Percentiles rank a stretch among this genome's conserved stretches.
Conservation (phyloP, 2,888 invertebrate genomes). For the Lycophotia porphyrea region DNA sequence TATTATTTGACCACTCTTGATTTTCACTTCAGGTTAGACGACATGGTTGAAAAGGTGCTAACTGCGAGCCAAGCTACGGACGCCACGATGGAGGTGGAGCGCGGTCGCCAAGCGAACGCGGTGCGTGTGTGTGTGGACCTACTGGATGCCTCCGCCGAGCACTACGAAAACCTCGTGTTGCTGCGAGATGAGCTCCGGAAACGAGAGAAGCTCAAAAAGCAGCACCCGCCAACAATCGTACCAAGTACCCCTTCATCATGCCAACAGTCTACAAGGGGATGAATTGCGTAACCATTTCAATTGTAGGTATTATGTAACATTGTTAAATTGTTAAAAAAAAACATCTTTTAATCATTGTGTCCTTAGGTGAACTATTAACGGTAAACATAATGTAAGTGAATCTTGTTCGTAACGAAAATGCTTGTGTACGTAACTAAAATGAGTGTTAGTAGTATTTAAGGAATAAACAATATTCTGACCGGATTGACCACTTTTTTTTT, state of each 20-base stretch:
- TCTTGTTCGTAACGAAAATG: constrained; percentile 31
- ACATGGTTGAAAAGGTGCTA: constrained; percentile 83
- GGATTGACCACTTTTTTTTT: too few relatives aligned
- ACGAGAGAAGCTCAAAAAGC: constrained; percentile 68
- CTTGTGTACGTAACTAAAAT: constrained; percentile 14
- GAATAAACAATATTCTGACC: constrained; percentile 37
- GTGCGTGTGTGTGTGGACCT: constrained; percentile 79
- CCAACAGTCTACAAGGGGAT: neutral
- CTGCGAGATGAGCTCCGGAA: constrained; percentile 80
- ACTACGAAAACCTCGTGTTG: constrained; percentile 83
- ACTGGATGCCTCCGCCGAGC: constrained; percentile 81
- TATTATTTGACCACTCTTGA: neutral
- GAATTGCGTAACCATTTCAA: neutral
- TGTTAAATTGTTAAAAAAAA: neutral
- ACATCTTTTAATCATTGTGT: neutral
- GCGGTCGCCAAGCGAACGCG: constrained; percentile 77
- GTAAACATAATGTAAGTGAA: neutral
- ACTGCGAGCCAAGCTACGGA: constrained; percentile 80
- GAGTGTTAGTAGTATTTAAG: constrained; percentile 1
- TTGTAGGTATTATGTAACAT: constrained; percentile 1
- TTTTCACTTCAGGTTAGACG: constrained; percentile 73
- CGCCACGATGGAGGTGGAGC: constrained; percentile 77
- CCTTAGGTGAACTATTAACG: neutral
- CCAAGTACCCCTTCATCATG: constrained; percentile 69
- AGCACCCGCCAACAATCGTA: constrained; percentile 80